Base-by-base conservation (phyloP, 2,113 vertebrate genomes). In the Chaenogobius annularis region DNA sequence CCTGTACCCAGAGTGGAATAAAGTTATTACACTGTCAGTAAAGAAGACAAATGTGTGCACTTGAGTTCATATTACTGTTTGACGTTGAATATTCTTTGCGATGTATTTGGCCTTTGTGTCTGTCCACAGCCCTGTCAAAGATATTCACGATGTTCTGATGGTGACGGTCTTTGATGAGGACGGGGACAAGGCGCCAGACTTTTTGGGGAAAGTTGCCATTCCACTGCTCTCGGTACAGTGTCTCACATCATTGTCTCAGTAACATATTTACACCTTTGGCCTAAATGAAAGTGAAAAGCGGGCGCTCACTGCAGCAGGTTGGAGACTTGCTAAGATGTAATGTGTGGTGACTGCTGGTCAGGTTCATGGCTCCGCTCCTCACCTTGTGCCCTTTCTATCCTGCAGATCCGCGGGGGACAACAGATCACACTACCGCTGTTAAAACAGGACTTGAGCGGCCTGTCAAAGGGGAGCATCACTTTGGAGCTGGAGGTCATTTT, bases 141-240 rank as follows among this genome's bases (percentile, higher is more conserved):
- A 99, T 81, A 92, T 99, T 78, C 97, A 99, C 5, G 96, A 98
- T 7, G 92, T 93, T 66, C 90, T 99, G 80, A 93, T 98, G 89
- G 95, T 98, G 85, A 98, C 96, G 1, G 90, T 99, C 47, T 97
- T 98, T 85, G 98, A 99, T 87, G 97, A 99, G 87, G 98, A 99
- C 71, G 96, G 98, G 89, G 98, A 99, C 88, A 99, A 98, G 81
- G 92, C 96, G 11, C 97, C 97, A 7, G 98, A 99, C 86, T 99
- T 99, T 88, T 94, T 99, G 72, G 98, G 97, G 66, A 99, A 96
- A 94, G 94, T 97, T 64, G 96, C 94, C 82, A 95, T 99, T 83
- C 96, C 97, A 23, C 90, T 99, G 80, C 93, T 99, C 9, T 96
- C 94, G 11, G 98, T 98, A 94, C 94, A 92, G 94, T 59, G 70